Evolutionary conservation across 2,113 vertebrate genomes (phyloP), one percentile per base, ranked within the genome.

Genomic region (Engystomops pustulosus): DNA sequence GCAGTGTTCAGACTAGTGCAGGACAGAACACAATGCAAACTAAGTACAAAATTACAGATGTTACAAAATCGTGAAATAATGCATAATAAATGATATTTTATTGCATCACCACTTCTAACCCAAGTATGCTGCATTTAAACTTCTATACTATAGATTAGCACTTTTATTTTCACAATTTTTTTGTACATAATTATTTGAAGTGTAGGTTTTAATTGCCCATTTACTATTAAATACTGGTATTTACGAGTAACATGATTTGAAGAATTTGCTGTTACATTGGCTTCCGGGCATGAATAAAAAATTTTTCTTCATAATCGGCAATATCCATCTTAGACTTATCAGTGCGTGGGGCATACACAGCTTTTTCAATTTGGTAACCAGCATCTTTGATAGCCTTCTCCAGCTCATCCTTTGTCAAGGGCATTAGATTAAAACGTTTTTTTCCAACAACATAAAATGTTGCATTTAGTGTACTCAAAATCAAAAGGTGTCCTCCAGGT

Each of bases 221-320:
- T n/a, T n/a, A n/a, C n/a, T 18, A 17, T 18, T n/a, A 53, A n/a
- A n/a, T 53, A 6, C 1, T 7, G 8, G 51, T 8, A 53, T n/a
- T 53, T n/a, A 3, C 51, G 7, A 53, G 5, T n/a, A n/a, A 20
- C n/a, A 5, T 0, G 20, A 20, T 4, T 1, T 8, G 18, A 53
- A n/a, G 20, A n/a, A 23, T 23, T 58, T 58, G 53, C 20, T 1
- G 1, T 34, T 76, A 53, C 17, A 30, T 11, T 60, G 53, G 53
- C 60, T 60, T 78, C 8, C 53, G 76, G 8, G 76, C 76, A 18
- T 60, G 32, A 34, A 78, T 55, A 78, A 15, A 78, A 36, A 60
- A 78, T 6, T 60, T 2, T 20, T 70, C 81, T 78, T 85, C 90
- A 89, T 36, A 60, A 1, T 20, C 79, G 87, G 36, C 90, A 86